Evolutionary conservation across 1,140 invertebrate species (phyloP).

Genomic region (Myzus persicae): DNA sequence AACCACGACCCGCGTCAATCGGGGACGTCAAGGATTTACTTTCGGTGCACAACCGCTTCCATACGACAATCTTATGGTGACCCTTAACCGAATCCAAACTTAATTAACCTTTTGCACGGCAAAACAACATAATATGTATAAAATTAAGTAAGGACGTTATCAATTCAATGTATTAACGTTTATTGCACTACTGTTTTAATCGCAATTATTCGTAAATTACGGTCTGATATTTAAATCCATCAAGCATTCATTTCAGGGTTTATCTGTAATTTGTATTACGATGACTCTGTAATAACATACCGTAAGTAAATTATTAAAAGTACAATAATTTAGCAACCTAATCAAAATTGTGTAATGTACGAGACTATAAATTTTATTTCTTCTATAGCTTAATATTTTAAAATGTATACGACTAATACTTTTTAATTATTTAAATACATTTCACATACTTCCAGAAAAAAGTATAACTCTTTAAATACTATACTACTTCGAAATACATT

Average conservation of each 20-base stretch:
- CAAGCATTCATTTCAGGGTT: neutral
- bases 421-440: neutral
- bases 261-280: neutral
- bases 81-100: slow-evolving; percentile 23
- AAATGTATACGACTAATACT: neutral
- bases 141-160: neutral
- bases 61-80: neutral
- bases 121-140: neutral
- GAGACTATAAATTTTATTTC: neutral
- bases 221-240: neutral
- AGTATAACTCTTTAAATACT: neutral
- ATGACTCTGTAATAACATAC: neutral
- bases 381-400: neutral
- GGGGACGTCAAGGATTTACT: slow-evolving; percentile 36
- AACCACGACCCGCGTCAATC: neutral
- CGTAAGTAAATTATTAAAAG: neutral
- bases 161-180: neutral
- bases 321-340: neutral
- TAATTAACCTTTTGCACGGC: neutral
- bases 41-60: neutral
- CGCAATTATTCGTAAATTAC: slow-evolving; percentile 8
- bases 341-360: neutral
- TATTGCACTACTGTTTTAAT: neutral
- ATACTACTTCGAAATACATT: too few relatives aligned
- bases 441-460: neutral